Evolutionary conservation across 53 echinoderm and acorn worm species (phyloP).

Genomic region (Echinarachnius parma): DNA sequence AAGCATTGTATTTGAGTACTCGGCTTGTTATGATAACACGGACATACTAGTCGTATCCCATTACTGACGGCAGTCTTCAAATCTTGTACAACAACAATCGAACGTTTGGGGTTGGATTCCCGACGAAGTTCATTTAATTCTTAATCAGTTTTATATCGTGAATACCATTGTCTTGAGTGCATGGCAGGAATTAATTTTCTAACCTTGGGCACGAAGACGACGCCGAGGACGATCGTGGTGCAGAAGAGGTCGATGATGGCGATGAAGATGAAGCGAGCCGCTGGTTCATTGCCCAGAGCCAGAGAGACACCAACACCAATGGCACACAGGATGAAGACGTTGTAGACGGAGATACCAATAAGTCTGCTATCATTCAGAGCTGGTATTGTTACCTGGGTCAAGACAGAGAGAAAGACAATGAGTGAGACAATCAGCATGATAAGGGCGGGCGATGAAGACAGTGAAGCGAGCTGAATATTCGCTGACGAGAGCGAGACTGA

Average conservation of each 20-base stretch:
- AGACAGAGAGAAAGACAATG: neutral
- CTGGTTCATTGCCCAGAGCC: constrained; percentile 57
- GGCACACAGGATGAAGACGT: constrained; percentile 77
- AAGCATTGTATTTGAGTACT: no score
- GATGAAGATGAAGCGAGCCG: constrained; percentile 62
- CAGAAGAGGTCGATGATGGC: constrained; percentile 76
- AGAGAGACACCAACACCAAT: constrained; percentile 76
- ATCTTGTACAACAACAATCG: no score
- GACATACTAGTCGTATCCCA: no score
- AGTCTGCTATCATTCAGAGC: constrained; percentile 86
- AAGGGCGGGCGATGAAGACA: neutral
- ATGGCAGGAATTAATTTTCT: neutral
- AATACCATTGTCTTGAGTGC: neutral
- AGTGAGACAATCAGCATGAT: neutral
- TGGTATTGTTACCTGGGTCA: constrained; percentile 24
- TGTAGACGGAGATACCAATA: constrained; percentile 90
- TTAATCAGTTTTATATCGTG: neutral
- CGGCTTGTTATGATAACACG: no score
- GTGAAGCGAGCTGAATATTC: no score
- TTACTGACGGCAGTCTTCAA: no score
- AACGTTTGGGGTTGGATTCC: no score
- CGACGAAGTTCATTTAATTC: neutral
- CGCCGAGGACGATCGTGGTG: constrained; percentile 63
- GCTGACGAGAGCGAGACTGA: no score
- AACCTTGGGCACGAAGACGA: constrained; percentile 90